These are phyloP conservation scores for Phylloscopus collybita DNA, from an alignment of 2,797 vertebrate genomes.

Conservation along the genomic window DNA sequence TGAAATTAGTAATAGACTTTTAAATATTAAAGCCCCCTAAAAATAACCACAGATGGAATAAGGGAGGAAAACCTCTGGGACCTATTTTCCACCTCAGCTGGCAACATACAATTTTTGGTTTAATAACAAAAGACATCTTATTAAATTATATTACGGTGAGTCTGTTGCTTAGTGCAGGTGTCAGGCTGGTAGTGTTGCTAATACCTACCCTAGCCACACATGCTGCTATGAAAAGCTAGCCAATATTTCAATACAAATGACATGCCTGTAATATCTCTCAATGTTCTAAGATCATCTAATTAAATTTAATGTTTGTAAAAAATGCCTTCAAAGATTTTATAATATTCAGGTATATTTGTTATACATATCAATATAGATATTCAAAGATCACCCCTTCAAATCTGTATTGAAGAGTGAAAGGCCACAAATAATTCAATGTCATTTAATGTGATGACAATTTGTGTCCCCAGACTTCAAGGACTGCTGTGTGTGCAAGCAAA, in stretches of 20 bases:
- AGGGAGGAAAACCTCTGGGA: conserved; percentile 15
- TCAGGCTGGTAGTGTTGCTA: neutral
- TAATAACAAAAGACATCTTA: conserved; percentile 62
- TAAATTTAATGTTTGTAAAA: conserved; percentile 16
- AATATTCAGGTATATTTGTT: neutral
- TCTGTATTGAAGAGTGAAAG: neutral
- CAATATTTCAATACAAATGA: neutral
- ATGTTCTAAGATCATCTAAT: neutral
- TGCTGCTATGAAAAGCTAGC: conserved; percentile 8
- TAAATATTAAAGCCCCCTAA: conserved; percentile 67
- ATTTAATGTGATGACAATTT: neutral
- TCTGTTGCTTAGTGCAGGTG: conserved; percentile 43
- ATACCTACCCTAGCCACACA: neutral
- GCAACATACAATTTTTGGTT: conserved; percentile 22
- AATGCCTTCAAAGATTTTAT: neutral
- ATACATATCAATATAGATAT: neutral
- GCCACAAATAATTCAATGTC: neutral
- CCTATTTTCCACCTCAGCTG: conserved; percentile 36
- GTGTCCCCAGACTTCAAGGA: neutral
- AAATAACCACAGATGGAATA: conserved; percentile 53
- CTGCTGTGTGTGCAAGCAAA: neutral
- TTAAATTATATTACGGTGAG: conserved; percentile 33
- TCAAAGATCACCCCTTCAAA: neutral
- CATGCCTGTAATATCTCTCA: neutral
- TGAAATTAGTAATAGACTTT: conserved; percentile 59